Evolutionary conservation across 1,140 invertebrate species (phyloP).

Genomic region (Pseudomyrmex gracilis): DNA sequence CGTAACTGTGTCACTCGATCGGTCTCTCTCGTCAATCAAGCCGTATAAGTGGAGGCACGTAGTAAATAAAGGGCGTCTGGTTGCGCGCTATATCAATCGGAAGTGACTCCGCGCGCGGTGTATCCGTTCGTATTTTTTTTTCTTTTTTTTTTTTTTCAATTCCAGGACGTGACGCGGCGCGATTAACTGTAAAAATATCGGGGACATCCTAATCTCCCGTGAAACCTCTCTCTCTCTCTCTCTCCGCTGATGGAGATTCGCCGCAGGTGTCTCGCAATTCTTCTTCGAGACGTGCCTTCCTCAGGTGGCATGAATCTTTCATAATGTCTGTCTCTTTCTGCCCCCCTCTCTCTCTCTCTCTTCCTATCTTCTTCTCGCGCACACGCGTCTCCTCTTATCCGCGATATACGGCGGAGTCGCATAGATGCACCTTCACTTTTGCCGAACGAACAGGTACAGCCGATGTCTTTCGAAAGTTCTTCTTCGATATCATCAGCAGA

Average conservation of each 20-base stretch:
- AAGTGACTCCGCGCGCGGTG: conserved; percentile 31
- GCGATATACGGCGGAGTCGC: neutral
- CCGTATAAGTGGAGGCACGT: conserved; percentile 8
- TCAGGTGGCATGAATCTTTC: conserved; percentile 58
- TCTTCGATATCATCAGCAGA: conserved; percentile 11
- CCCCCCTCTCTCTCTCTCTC: neutral
- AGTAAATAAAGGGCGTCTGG: neutral
- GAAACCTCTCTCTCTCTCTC: conserved; percentile 12
- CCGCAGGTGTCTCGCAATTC: conserved; percentile 55
- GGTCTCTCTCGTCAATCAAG: conserved; percentile 2
- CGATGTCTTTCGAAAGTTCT: conserved; percentile 49
- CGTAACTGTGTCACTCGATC: conserved; percentile 24
- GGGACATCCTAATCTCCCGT: conserved; percentile 59
- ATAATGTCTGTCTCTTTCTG: conserved; percentile 31
- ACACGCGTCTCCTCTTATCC: neutral
- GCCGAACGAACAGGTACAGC: conserved; percentile 9
- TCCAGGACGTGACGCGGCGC: conserved; percentile 40
- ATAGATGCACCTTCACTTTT: conserved; percentile 63
- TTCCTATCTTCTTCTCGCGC: neutral
- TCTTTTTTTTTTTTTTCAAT: conserved; percentile 14
- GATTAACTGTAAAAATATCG: conserved; percentile 67
- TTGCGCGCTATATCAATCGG: conserved; percentile 12
- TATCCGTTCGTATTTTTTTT: neutral
- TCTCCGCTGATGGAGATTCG: neutral
- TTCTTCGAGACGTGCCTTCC: conserved; percentile 18